Evolutionary conservation across 2,888 invertebrate species (phyloP).

Genomic region (Eudemis profundana): DNA sequence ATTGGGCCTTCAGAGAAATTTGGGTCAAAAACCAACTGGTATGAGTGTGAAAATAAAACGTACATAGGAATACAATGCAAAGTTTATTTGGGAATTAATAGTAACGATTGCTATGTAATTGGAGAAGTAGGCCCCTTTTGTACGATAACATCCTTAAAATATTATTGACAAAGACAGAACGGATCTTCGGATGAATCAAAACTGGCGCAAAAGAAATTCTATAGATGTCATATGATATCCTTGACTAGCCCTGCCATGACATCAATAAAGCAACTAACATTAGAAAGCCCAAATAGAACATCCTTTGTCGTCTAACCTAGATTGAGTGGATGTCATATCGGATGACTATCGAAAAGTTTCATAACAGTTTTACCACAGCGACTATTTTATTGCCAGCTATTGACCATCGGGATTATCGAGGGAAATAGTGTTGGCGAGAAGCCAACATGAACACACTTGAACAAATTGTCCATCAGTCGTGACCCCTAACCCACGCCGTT

Average conservation of each 20-base stretch:
- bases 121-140: neutral
- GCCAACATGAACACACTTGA: slow-evolving; percentile 56
- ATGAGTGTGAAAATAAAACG: neutral
- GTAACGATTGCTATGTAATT: neutral
- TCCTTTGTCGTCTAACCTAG: slow-evolving; percentile 21
- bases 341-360: slow-evolving; percentile 24
- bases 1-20: slow-evolving; percentile 17
- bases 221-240: slow-evolving; percentile 29
- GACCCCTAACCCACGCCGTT: slow-evolving; percentile 36
- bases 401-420: slow-evolving; percentile 60
- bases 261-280: slow-evolving; percentile 26
- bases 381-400: slow-evolving; percentile 56
- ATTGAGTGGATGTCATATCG: slow-evolving; percentile 15
- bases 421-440: slow-evolving; percentile 56
- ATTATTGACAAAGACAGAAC: neutral
- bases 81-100: neutral
- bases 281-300: slow-evolving; percentile 12
- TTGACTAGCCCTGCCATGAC: slow-evolving; percentile 11
- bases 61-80: neutral
- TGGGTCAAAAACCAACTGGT: neutral
- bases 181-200: neutral
- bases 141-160: neutral
- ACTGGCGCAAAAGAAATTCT: slow-evolving; percentile 10
- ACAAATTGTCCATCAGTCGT: slow-evolving; percentile 44
- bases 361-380: slow-evolving; percentile 43